Conservation (phyloP, 1,140 invertebrate genomes). For the Drosophila virilis region DNA sequence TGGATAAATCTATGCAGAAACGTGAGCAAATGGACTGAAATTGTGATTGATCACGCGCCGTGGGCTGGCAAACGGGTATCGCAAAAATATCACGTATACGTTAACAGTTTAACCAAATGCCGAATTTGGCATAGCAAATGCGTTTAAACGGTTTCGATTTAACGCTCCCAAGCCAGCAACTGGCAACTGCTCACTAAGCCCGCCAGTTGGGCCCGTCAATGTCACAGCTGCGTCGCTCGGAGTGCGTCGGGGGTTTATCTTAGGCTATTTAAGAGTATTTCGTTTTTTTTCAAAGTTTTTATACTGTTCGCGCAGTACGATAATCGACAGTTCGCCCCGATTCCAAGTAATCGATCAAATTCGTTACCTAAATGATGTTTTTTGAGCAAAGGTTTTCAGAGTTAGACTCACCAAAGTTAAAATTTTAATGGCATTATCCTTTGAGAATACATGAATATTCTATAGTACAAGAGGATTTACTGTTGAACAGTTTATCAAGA, state of each 20-base stretch:
- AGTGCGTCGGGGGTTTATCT: neutral
- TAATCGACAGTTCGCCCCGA: no score
- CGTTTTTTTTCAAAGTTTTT: no score
- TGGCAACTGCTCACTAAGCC: neutral
- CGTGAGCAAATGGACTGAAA: slow-evolving; percentile 25
- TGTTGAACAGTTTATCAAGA: no score
- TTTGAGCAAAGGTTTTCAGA: no score
- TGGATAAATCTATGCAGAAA: slow-evolving; percentile 43
- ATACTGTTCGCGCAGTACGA: no score
- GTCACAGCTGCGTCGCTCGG: neutral
- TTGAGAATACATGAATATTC: no score
- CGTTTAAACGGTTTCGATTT: slow-evolving; percentile 31
- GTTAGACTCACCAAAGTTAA: no score
- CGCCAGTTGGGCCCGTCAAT: neutral
- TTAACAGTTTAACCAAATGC: slow-evolving; percentile 29
- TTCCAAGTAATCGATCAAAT: no score
- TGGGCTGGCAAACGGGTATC: neutral
- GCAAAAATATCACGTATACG: slow-evolving; percentile 45
- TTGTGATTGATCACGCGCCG: slow-evolving; percentile 41
- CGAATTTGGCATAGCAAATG: slow-evolving; percentile 31
- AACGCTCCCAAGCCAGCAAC: slow-evolving; percentile 1
- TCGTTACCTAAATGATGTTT: no score
- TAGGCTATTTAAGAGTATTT: no score
- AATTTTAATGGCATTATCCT: no score
- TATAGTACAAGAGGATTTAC: no score